A percentile compares a stretch with the other conserved stretches of the same genome.
Conservation (phyloP, 2,113 vertebrate species). For the Aleadryas rufinucha region DNA sequence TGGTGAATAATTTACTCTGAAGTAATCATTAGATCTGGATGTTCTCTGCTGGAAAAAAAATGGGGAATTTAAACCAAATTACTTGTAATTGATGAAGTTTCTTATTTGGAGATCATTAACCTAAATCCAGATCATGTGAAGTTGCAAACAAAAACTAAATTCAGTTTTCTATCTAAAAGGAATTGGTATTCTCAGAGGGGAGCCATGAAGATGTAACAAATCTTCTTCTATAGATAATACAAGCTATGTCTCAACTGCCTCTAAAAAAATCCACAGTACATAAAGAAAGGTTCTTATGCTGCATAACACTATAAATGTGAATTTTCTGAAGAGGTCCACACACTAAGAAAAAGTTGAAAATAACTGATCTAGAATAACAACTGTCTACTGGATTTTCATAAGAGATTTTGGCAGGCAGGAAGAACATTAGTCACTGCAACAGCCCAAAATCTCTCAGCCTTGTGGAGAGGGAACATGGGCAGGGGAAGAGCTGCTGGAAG, state of each 20-base stretch:
- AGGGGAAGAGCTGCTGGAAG: background rate
- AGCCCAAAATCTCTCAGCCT: background rate
- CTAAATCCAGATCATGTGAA: background rate
- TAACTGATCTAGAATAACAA: background rate
- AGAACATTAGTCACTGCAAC: background rate
- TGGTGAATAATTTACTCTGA: background rate
- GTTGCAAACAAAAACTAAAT: background rate
- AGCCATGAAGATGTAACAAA: background rate
- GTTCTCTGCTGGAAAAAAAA: background rate
- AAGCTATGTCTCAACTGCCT: background rate
- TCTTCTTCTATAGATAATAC: background rate
- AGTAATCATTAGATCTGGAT: background rate
- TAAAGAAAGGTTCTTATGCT: background rate
- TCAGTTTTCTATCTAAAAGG: background rate
- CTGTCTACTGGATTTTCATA: background rate
- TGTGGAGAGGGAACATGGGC: background rate
- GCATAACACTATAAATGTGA: background rate
- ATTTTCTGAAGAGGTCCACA: background rate
- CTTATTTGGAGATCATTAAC: background rate
- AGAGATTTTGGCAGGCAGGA: background rate
- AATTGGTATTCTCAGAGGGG: background rate
- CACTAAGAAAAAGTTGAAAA: background rate
- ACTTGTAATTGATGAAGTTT: background rate
- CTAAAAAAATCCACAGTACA: background rate
- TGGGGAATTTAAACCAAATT: background rate